Evolutionary conservation across 2,113 vertebrate species (phyloP), one percentile per base, ranked within the genome.

Genomic region (Heterotis niloticus): DNA sequence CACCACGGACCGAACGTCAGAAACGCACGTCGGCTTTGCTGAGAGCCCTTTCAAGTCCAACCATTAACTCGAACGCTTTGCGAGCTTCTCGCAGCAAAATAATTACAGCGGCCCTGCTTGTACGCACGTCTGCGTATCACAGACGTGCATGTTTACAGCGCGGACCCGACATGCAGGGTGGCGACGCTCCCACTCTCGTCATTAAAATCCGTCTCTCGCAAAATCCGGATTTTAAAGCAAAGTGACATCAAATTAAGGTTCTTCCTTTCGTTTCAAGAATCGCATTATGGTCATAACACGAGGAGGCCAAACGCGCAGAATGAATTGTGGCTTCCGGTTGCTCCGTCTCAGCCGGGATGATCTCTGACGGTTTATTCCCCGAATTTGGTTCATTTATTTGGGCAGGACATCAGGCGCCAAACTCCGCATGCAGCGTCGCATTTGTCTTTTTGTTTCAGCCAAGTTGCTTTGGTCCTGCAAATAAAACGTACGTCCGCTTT

Each of bases 31-130:
- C 34, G 13, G 44, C n/a, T 29, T 54, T 76, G 14, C 78, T 75
- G 16, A 75, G n/a, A 77, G 70, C 73, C 29, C 62, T 82, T 79
- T 74, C 29, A 76, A 82, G 68, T 72, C 73, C 52, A 72, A 68
- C 10, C 44, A 78, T 73, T 78, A 66, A 65, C 16, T 56, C 12
- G 18, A n/a, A 77, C 23, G 29, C 66, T 74, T 59, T 71, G 69
- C 59, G 52, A 56, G 52, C 57, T 64, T 78, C 62, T 74, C 34
- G 62, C 28, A 60, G 52, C 73, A 73, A 79, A 73, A 28, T 71
- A 59, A 74, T 80, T 67, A 75, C 57, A 75, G 62, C 52, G 56
- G 51, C 10, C 28, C 44, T 73, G 73, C 64, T 23, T 79, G 26
- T 29, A 26, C n/a, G 54, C 26, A 67, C 56, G 52, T 28, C 68